Conservation (phyloP, 2,113 vertebrate genomes). For the Alligator sinensis region DNA sequence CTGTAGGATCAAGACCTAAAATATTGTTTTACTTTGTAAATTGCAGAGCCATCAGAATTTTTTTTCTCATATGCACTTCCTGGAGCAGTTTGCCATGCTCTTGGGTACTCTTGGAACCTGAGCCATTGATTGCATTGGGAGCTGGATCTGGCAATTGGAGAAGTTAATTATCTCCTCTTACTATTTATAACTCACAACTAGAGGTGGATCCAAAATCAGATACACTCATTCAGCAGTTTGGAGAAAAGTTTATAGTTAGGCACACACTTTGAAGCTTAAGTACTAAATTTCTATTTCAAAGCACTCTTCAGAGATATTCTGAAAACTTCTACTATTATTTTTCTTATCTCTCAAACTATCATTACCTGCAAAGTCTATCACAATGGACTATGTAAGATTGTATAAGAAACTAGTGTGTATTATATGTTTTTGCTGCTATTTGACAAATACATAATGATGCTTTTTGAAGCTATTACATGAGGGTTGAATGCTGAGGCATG, state of each 20-base stretch:
- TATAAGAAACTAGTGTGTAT: neutral
- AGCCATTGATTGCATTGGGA: slow-evolving; percentile 58
- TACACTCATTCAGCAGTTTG: neutral
- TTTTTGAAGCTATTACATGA: neutral
- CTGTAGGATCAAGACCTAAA: slow-evolving; percentile 43
- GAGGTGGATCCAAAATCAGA: slow-evolving; percentile 53
- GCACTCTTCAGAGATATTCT: slow-evolving; percentile 6
- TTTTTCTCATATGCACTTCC: slow-evolving; percentile 42
- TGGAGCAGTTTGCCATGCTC: slow-evolving; percentile 60
- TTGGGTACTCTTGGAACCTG: slow-evolving; percentile 53
- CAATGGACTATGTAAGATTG: neutral
- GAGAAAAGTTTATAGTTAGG: slow-evolving; percentile 21
- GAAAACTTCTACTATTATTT: neutral
- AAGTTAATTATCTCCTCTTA: slow-evolving; percentile 42
- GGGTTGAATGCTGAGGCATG: neutral
- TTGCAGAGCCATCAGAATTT: slow-evolving; percentile 56
- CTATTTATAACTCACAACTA: slow-evolving; percentile 27
- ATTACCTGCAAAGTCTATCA: neutral
- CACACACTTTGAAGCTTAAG: neutral
- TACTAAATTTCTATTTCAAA: too few relatives aligned
- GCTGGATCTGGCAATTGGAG: slow-evolving; percentile 19
- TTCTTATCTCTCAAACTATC: neutral
- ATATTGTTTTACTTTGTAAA: slow-evolving; percentile 36
- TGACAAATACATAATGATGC: neutral
- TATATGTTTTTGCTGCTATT: neutral